These are phyloP conservation scores for Ethmia dodecea DNA, from an alignment of 2,888 invertebrate species.

Conservation along the genomic window DNA sequence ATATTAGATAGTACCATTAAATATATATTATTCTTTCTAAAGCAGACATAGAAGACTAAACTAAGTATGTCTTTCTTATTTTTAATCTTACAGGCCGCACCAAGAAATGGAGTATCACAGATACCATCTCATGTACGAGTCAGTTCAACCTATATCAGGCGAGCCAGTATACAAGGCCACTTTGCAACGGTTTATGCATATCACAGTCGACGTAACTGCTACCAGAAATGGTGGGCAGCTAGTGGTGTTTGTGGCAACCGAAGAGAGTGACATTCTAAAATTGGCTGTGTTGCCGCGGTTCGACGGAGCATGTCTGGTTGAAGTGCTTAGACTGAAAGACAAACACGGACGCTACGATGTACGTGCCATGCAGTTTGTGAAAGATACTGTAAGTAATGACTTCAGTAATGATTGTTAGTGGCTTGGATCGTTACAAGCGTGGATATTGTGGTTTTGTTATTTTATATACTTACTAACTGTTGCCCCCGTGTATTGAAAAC, in stretches of 20 bases:
- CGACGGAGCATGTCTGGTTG: slow-evolving; percentile 88
- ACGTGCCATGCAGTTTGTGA: slow-evolving; percentile 85
- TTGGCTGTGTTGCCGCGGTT: slow-evolving; percentile 84
- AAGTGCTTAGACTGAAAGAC: slow-evolving; percentile 86
- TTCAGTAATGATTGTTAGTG: no score
- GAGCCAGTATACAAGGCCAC: slow-evolving; percentile 84
- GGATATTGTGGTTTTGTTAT: no score
- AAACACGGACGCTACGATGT: slow-evolving; percentile 75
- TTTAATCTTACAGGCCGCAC: slow-evolving; percentile 39
- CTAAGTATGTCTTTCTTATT: no score
- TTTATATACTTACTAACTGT: no score
- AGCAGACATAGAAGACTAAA: no score
- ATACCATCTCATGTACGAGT: slow-evolving; percentile 92
- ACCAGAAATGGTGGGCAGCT: slow-evolving; percentile 85
- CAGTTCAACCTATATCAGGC: slow-evolving; percentile 85
- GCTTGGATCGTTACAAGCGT: no score
- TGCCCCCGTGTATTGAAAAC: no score
- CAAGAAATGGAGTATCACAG: slow-evolving; percentile 81
- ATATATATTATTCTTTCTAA: no score
- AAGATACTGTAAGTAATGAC: slow-evolving; percentile 85
- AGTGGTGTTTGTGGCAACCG: slow-evolving; percentile 89
- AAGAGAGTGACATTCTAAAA: slow-evolving; percentile 86
- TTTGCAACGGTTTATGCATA: slow-evolving; percentile 84
- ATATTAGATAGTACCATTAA: no score
- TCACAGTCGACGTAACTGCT: slow-evolving; percentile 88